A percentile compares a stretch with the other conserved stretches of the same genome.
Evolutionary conservation across 2,113 vertebrate genomes (phyloP).

Genomic region (Rhombomys opimus): DNA sequence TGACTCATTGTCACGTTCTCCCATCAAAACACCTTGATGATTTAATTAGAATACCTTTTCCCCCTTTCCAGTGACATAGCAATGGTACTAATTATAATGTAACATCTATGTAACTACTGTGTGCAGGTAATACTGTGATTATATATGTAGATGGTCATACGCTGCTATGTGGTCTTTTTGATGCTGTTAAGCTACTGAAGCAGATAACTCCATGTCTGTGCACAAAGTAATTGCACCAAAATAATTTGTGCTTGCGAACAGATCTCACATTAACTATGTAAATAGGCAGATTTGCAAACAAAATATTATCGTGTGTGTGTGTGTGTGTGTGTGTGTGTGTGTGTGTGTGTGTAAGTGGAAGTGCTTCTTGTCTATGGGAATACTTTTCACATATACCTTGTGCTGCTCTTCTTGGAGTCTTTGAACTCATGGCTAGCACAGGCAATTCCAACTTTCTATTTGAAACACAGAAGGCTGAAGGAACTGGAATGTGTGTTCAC

Average conservation of each 20-base stretch:
- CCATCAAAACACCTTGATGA: conserved; percentile 57
- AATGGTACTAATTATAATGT: conserved; percentile 76
- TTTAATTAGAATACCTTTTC: conserved; percentile 74
- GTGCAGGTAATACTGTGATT: conserved; percentile 88
- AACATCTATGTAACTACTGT: conserved; percentile 87
- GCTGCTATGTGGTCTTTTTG: conserved; percentile 79
- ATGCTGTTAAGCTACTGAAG: conserved; percentile 83
- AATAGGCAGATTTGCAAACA: conserved; percentile 87
- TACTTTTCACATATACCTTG: neutral
- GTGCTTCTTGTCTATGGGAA: conserved; percentile 72
- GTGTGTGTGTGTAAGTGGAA: conserved; percentile 50
- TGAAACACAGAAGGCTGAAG: neutral
- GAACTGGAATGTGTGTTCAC: neutral
- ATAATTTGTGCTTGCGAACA: conserved; percentile 90
- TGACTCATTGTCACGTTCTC: neutral
- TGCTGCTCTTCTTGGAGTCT: neutral
- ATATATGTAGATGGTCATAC: conserved; percentile 85
- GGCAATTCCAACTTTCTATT: neutral
- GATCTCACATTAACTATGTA: conserved; percentile 88
- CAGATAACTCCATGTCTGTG: conserved; percentile 85
- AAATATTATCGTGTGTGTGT: conserved; percentile 81
- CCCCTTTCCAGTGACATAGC: conserved; percentile 69
- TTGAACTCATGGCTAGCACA: neutral
- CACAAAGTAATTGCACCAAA: conserved; percentile 88
- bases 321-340: conserved; percentile 47